Conservation (phyloP, 2,797 vertebrate species). For the Micropoecilia bifurca region DNA sequence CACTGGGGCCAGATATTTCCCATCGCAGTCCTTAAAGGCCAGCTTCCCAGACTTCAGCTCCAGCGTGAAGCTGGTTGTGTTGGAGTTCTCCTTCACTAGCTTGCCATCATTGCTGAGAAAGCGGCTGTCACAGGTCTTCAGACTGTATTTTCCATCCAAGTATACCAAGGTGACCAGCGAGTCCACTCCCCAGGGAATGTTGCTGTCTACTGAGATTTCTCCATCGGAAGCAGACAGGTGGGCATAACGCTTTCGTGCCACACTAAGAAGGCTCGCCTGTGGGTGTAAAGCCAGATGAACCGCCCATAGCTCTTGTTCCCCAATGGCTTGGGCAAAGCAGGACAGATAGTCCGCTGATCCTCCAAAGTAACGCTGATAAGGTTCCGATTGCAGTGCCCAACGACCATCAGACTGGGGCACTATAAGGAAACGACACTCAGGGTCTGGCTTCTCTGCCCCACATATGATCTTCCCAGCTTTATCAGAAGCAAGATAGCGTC, state of each 20-base stretch:
- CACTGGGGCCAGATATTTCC: slow-evolving; percentile 90
- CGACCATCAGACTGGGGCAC: slow-evolving; percentile 93
- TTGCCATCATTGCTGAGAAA: slow-evolving; percentile 92
- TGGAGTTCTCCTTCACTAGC: slow-evolving; percentile 86
- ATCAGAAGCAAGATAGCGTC: slow-evolving; percentile 90
- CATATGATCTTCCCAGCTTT: slow-evolving; percentile 93
- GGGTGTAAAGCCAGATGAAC: slow-evolving; percentile 95
- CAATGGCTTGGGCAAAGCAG: slow-evolving; percentile 91
- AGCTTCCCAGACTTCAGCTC: slow-evolving; percentile 93
- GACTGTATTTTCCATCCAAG: slow-evolving; percentile 90
- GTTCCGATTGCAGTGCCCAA: slow-evolving; percentile 93
- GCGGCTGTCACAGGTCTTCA: slow-evolving; percentile 92
- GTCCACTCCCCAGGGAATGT: slow-evolving; percentile 95
- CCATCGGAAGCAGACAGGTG: slow-evolving; percentile 90
- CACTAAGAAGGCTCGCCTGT: slow-evolving; percentile 93
- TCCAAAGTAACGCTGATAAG: slow-evolving; percentile 91
- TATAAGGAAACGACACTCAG: slow-evolving; percentile 89
- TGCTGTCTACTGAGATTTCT: slow-evolving; percentile 90
- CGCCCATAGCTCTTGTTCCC: slow-evolving; percentile 91
- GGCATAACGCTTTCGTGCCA: slow-evolving; percentile 93
- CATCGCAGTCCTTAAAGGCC: slow-evolving; percentile 95
- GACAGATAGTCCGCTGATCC: slow-evolving; percentile 91
- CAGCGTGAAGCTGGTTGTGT: slow-evolving; percentile 87
- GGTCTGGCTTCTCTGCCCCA: slow-evolving; percentile 85
- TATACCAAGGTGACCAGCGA: slow-evolving; percentile 94